These are phyloP conservation scores for Paracentrotus lividus DNA, from an alignment of 53 echinoderm and acorn worm genomes.

Conservation along the genomic window DNA sequence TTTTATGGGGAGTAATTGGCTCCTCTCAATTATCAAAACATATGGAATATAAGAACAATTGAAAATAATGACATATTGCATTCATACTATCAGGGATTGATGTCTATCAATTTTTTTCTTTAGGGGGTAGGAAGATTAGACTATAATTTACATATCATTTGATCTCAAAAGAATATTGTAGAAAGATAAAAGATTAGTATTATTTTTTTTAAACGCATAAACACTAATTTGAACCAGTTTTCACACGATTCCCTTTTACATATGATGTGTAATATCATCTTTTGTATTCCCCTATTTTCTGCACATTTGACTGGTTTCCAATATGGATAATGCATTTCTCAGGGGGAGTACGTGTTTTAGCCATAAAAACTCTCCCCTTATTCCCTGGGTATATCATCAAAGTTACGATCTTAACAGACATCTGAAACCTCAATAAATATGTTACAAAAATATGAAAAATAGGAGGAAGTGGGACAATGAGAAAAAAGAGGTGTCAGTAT, in stretches of 20 bases:
- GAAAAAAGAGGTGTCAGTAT: constrained; percentile 12
- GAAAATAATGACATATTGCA: too few relatives aligned
- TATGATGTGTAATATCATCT: neutral
- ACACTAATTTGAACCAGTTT: too few relatives aligned
- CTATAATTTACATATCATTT: too few relatives aligned
- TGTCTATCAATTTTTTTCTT: too few relatives aligned
- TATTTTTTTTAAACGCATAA: too few relatives aligned
- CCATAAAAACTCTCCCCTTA: neutral
- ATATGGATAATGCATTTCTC: neutral
- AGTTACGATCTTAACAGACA: constrained; percentile 18
- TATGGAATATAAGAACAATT: too few relatives aligned
- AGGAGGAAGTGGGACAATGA: neutral
- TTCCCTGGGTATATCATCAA: constrained; percentile 33
- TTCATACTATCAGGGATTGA: too few relatives aligned
- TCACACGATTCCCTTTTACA: neutral
- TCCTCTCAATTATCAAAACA: too few relatives aligned
- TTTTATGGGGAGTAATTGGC: too few relatives aligned
- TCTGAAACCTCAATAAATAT: constrained; percentile 5
- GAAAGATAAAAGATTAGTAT: too few relatives aligned
- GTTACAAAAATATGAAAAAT: neutral
- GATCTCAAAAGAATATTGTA: too few relatives aligned
- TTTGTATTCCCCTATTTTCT: neutral
- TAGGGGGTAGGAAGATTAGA: too few relatives aligned
- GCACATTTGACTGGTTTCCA: neutral
- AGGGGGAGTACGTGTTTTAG: neutral